phyloP scores from a whole-genome alignment of 2,888 invertebrate species.

The Aricia artaxerxes region DNA sequence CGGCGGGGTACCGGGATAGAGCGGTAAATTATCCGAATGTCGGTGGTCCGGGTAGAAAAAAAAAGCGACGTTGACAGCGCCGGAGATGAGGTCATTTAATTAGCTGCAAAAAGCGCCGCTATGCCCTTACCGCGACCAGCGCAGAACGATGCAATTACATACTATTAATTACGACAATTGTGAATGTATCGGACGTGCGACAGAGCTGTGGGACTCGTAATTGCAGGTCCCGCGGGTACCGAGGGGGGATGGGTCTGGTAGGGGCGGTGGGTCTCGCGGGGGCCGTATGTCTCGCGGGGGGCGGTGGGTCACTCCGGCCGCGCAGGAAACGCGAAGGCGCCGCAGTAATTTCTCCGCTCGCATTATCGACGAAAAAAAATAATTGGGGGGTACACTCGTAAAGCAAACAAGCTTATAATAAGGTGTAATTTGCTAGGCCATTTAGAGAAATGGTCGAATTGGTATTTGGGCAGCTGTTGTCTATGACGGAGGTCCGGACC shows the following conservation, averaged over 20 bases:
- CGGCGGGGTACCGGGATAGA: constrained; percentile 73
- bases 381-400: constrained; percentile 79
- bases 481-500: constrained; percentile 78
- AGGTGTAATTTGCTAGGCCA: constrained; percentile 80
- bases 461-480: constrained; percentile 76
- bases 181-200: constrained; percentile 29
- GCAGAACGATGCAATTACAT: constrained; percentile 61
- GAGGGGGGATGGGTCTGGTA: constrained; percentile 44
- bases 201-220: constrained; percentile 27
- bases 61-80: constrained; percentile 78
- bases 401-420: constrained; percentile 82
- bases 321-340: constrained; percentile 68
- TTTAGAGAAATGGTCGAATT: constrained; percentile 81
- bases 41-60: constrained; percentile 68
- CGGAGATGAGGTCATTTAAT: constrained; percentile 70
- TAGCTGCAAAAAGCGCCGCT: constrained; percentile 69
- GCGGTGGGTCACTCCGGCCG: constrained; percentile 42
- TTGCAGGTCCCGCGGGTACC: neutral
- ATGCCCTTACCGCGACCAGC: constrained; percentile 54
- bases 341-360: constrained; percentile 78
- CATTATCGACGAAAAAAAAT: constrained; percentile 77
- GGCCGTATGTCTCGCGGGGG: constrained; percentile 38
- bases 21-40: constrained; percentile 77
- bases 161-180: constrained; percentile 57
- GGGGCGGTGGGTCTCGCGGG: constrained; percentile 32